Evolutionary conservation across 2,888 invertebrate genomes (phyloP).

Genomic region (Yponomeuta sedellus): DNA sequence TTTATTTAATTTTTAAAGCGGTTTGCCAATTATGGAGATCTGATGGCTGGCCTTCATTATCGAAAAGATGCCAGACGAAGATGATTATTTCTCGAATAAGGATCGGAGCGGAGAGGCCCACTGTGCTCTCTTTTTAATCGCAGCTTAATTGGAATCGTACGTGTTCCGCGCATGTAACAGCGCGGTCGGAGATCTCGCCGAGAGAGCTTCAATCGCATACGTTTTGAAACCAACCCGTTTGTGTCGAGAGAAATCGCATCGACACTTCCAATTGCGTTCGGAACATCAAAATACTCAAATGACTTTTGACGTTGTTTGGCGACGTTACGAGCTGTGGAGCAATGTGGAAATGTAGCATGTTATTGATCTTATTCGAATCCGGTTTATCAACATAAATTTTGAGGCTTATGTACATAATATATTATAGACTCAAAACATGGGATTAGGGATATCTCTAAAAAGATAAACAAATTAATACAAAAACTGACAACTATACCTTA

Average conservation of each 20-base stretch:
- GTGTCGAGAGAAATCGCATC: constrained; percentile 10
- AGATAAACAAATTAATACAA: too few species aligned
- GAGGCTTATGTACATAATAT: too few species aligned
- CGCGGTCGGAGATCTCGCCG: not conserved
- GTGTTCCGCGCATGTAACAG: constrained; percentile 8
- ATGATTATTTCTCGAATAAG: not conserved
- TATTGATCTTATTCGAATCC: too few species aligned
- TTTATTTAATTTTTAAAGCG: too few species aligned
- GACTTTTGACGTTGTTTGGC: not conserved
- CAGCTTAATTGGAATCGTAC: constrained; percentile 16
- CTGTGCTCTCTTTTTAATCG: constrained; percentile 15
- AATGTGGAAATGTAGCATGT: not conserved
- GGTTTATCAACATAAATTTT: too few species aligned
- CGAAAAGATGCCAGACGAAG: too few species aligned
- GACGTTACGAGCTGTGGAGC: not conserved
- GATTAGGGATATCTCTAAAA: too few species aligned
- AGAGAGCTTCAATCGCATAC: constrained; percentile 10
- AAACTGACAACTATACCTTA: too few species aligned
- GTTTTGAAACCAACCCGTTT: not conserved
- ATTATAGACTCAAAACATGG: too few species aligned
- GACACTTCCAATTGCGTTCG: constrained; percentile 5
- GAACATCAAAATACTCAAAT: not conserved
- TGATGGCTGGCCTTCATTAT: too few species aligned
- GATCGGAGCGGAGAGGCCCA: constrained; percentile 2
- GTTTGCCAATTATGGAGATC: too few species aligned